Percentiles rank a stretch among this genome's conserved stretches.
Conservation (phyloP, 2,888 invertebrate genomes). For the Margaritifera margaritifera region DNA sequence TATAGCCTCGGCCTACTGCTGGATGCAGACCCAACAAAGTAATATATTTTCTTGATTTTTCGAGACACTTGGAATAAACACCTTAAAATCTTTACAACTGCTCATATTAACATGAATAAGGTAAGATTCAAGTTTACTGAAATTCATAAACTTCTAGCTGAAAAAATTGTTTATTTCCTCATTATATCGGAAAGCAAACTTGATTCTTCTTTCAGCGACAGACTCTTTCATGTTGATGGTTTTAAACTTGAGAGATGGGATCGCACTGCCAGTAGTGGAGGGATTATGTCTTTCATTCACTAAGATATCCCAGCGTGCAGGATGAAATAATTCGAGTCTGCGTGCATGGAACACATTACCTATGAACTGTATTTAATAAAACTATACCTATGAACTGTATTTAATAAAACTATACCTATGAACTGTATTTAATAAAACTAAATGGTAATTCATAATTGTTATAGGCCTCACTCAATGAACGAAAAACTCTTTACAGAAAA, state of each 20-base stretch:
- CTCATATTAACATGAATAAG: conserved; percentile 8
- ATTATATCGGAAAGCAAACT: neutral
- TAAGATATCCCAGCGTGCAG: conserved; percentile 1
- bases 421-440: conserved; percentile 2
- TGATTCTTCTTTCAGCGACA: neutral
- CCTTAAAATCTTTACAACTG: conserved; percentile 1
- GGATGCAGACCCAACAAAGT: too few species aligned
- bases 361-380: conserved; percentile 4
- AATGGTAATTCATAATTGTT: conserved; percentile 3
- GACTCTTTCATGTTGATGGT: neutral
- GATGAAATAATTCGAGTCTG: neutral
- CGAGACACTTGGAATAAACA: neutral
- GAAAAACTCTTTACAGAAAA: conserved; percentile 1
- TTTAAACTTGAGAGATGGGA: conserved; percentile 1
- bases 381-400: conserved; percentile 3
- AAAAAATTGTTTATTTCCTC: conserved; percentile 1
- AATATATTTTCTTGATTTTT: neutral
- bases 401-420: conserved; percentile 4
- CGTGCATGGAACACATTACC: conserved; percentile 2
- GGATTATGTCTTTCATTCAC: neutral
- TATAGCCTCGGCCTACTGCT: too few species aligned
- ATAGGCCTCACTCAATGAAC: neutral
- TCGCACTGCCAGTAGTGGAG: neutral
- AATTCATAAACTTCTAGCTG: conserved; percentile 1
- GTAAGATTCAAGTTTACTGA: conserved; percentile 2